Evolutionary conservation across 1,140 invertebrate species (phyloP), one percentile per base, ranked within the genome.

Genomic region (Zaprionus ornatus): DNA sequence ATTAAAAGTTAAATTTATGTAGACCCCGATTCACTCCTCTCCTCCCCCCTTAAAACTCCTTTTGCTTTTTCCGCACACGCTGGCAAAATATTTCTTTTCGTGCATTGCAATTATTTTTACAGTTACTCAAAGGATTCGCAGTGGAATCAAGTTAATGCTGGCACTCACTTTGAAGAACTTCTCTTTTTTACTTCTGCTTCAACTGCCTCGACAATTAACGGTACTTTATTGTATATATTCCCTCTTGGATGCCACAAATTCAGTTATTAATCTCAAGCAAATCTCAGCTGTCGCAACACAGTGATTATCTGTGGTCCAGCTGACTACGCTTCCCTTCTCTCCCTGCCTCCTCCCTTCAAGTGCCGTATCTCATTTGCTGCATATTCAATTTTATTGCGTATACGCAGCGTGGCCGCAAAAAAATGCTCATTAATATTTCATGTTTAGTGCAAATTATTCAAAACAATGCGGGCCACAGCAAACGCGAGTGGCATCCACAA

Each of bases 381-480:
- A 90, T 88, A 90, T 74, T 88, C 78, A 88, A 88, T 90, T 66
- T 88, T 80, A 88, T 88, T 80, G 73, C 85, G 66, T 79, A 75
- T 82, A 82, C 79, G 85, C 81, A 77, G 29, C 50, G 74, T 75
- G 42, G 62, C 66, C 71, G 74, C 66, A 62, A 55, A 50, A 45
- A 84, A 67, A 70, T 52, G 57, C 81, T 90, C 85, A 90, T 90
- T 90, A 90, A 90, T 90, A 90, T 90, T 90, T 90, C 85, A 90
- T 90, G 78, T 82, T 81, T 80, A 75, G 68, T 75, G 76, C 79
- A 79, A 90, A 90, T 90, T 90, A 90, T 90, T 90, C 85, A 90
- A 90, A 90, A 82, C 85, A 85, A 81, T 82, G 79, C 83, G 79
- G 70, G 21, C 80, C 62, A 54, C 66, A 60, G 71, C 35, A 52